Percentiles rank a stretch among this genome's conserved stretches.
These are phyloP conservation scores for Pseudorectes ferrugineus DNA, from an alignment of 2,113 vertebrate species.

Conservation along the genomic window DNA sequence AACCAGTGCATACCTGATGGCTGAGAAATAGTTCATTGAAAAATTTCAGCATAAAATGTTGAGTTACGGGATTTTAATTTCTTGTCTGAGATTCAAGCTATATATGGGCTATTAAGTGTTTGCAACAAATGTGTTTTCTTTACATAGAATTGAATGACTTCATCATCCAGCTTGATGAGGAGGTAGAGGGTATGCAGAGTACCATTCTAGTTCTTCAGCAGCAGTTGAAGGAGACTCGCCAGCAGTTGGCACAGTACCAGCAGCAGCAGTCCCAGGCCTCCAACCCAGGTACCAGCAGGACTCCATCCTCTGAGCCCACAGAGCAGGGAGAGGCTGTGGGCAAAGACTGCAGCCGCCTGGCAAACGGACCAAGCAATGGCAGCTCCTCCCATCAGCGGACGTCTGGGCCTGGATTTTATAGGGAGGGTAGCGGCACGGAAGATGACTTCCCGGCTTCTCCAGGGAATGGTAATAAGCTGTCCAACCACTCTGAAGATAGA, in stretches of 20 bases:
- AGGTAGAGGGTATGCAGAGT: conserved; percentile 99
- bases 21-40: not conserved
- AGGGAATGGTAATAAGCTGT: conserved; percentile 88
- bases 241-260: conserved; percentile 86
- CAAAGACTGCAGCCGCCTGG: conserved; percentile 92
- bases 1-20: not conserved
- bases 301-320: conserved; percentile 79
- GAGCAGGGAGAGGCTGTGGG: conserved; percentile 77
- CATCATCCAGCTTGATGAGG: conserved; percentile 99
- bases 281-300: conserved; percentile 83
- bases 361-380: conserved; percentile 94
- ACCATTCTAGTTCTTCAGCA: conserved; percentile 98
- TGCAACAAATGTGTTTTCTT: conserved; percentile 59
- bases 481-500: conserved; percentile 93
- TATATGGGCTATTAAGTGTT: conserved; percentile 55
- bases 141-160: conserved; percentile 95
- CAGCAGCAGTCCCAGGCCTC: conserved; percentile 79
- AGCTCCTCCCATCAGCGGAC: conserved; percentile 87
- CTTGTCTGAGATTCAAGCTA: not conserved
- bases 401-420: conserved; percentile 87
- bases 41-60: not conserved
- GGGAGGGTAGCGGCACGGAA: conserved; percentile 88
- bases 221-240: conserved; percentile 90
- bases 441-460: conserved; percentile 93
- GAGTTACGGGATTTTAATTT: not conserved